Percentiles rank a stretch among this genome's conserved stretches.
Evolutionary conservation across 2,113 vertebrate genomes (phyloP).

Genomic region (Carassius auratus): DNA sequence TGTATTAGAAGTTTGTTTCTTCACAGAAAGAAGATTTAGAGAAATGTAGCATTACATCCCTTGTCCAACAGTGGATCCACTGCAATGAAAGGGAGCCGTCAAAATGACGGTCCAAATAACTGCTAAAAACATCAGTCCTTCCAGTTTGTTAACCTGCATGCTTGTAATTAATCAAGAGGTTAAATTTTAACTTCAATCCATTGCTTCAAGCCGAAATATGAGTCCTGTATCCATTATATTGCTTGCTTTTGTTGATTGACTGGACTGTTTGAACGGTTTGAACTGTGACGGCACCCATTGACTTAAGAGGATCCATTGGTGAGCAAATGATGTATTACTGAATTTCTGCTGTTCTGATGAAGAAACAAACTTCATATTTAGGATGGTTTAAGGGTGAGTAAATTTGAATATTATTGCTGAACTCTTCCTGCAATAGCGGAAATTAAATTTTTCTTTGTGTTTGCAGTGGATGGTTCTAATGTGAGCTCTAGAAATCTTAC

Average conservation of each 20-base stretch:
- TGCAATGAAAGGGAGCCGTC: too few relatives aligned
- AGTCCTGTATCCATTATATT: background rate
- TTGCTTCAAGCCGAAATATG: background rate
- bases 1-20: too few relatives aligned
- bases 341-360: background rate
- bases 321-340: background rate
- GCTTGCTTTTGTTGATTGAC: background rate
- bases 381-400: background rate
- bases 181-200: background rate
- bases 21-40: background rate
- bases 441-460: background rate
- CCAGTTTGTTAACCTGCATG: background rate
- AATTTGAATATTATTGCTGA: background rate
- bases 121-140: too few relatives aligned
- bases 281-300: background rate
- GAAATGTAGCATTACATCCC: background rate
- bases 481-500: slow-evolving; percentile 69
- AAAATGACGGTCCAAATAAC: too few relatives aligned
- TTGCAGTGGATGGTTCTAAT: slow-evolving; percentile 77
- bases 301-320: background rate
- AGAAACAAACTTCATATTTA: background rate
- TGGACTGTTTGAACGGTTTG: too few relatives aligned
- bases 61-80: background rate
- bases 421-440: background rate
- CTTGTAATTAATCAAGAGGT: background rate